These are phyloP conservation scores for Zhengitettix transpicula DNA, from an alignment of 2,888 invertebrate species.

Conservation along the genomic window DNA sequence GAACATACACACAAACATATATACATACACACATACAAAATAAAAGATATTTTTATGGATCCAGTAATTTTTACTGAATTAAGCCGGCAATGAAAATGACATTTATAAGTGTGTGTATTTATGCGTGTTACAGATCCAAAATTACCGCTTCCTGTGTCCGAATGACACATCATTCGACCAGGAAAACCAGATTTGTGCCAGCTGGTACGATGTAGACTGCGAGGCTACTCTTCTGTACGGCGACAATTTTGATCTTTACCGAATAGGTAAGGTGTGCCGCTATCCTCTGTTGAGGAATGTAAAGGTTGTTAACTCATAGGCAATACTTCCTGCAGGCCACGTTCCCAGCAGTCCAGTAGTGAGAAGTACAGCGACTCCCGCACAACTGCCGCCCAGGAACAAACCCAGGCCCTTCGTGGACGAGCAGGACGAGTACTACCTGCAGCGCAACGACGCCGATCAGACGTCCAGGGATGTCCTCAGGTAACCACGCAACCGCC, in stretches of 20 bases:
- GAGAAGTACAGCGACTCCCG: not conserved
- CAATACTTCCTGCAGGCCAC: not conserved
- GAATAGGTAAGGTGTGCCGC: constrained; percentile 33
- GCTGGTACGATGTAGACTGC: constrained; percentile 82
- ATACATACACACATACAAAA: too few species aligned
- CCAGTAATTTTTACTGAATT: too few species aligned
- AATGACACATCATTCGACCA: constrained; percentile 84
- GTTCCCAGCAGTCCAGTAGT: not conserved
- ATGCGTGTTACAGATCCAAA: constrained; percentile 39
- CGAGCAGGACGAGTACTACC: constrained; percentile 52
- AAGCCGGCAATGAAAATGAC: too few species aligned
- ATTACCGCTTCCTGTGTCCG: constrained; percentile 76
- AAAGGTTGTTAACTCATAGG: not conserved
- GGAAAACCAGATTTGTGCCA: constrained; percentile 80
- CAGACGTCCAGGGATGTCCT: constrained; percentile 20
- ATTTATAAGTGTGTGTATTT: too few species aligned
- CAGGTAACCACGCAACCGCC: too few species aligned
- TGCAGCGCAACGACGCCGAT: constrained; percentile 56
- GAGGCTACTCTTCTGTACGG: constrained; percentile 65
- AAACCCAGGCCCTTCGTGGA: not conserved
- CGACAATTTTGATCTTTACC: constrained; percentile 74
- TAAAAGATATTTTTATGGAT: too few species aligned
- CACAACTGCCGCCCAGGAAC: not conserved
- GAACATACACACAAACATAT: too few species aligned
- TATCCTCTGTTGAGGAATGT: not conserved